These are phyloP conservation scores for Sparidentex hasta DNA, from an alignment of 2,797 vertebrate genomes.

Conservation along the genomic window DNA sequence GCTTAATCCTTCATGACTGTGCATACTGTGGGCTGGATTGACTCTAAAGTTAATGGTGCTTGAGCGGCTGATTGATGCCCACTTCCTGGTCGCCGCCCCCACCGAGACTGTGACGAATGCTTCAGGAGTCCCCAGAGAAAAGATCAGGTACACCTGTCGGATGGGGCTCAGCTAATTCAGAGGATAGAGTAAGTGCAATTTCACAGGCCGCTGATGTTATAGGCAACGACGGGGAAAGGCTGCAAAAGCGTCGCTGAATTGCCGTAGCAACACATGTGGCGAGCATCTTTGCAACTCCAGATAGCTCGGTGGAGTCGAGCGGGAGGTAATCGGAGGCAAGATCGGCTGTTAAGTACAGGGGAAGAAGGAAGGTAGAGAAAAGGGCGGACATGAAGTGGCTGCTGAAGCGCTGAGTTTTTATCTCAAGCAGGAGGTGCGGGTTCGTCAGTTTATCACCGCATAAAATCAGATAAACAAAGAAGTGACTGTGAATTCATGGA, in stretches of 20 bases:
- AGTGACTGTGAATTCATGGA: background rate
- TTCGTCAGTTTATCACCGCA: too few relatives aligned
- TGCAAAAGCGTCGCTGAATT: background rate
- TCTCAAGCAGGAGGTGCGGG: background rate
- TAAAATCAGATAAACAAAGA: background rate
- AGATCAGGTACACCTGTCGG: slow-evolving; percentile 29
- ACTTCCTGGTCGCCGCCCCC: slow-evolving; percentile 49
- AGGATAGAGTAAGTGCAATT: slow-evolving; percentile 1
- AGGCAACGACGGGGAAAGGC: background rate
- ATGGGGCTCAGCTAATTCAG: slow-evolving; percentile 15
- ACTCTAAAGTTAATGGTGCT: slow-evolving; percentile 54
- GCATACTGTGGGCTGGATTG: slow-evolving; percentile 54
- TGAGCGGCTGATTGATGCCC: slow-evolving; percentile 48
- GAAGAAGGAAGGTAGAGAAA: slow-evolving; percentile 2
- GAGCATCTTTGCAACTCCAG: slow-evolving; percentile 8
- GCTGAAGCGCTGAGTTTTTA: slow-evolving; percentile 1
- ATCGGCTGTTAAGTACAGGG: slow-evolving; percentile 9
- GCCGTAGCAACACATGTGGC: background rate
- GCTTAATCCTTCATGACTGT: slow-evolving; percentile 54
- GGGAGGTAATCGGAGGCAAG: slow-evolving; percentile 3
- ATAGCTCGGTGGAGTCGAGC: slow-evolving; percentile 10
- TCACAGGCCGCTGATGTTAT: slow-evolving; percentile 1
- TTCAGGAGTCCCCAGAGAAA: slow-evolving; percentile 41
- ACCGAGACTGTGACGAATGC: slow-evolving; percentile 44
- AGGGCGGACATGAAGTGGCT: slow-evolving; percentile 4